Percentiles rank a stretch among this genome's conserved stretches.
phyloP scores from a whole-genome alignment of 2,113 vertebrate genomes.

The Stegostoma tigrinum region DNA sequence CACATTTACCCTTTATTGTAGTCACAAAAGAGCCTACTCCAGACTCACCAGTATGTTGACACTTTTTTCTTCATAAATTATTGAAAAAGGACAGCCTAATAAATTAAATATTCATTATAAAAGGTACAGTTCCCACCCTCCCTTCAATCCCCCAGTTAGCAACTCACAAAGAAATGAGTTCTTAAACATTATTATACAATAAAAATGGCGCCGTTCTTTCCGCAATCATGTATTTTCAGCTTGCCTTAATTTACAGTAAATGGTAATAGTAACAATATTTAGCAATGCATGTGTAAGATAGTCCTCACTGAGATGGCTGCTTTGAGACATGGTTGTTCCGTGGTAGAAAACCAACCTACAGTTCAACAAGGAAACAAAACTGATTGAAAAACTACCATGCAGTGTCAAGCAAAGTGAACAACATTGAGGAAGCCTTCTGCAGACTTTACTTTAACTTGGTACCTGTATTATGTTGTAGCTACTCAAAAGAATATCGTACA shows the following conservation, averaged over 20 bases:
- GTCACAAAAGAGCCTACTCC: constrained; percentile 1
- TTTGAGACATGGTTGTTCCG: not conserved
- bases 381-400: not conserved
- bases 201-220: constrained; percentile 59
- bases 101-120: constrained; percentile 88
- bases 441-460: not conserved
- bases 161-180: constrained; percentile 49
- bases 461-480: not conserved
- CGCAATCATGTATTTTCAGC: constrained; percentile 46
- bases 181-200: constrained; percentile 67
- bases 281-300: not conserved
- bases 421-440: not conserved
- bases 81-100: constrained; percentile 69
- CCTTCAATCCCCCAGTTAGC: constrained; percentile 44
- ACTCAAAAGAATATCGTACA: not conserved
- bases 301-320: not conserved
- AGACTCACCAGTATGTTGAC: constrained; percentile 45
- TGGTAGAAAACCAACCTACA: not conserved
- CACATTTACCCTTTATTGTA: not conserved
- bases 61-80: constrained; percentile 68
- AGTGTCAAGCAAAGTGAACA: not conserved
- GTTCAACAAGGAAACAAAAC: constrained; percentile 7
- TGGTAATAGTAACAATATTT: constrained; percentile 41
- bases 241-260: constrained; percentile 51
- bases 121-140: constrained; percentile 53